Conservation (phyloP, 1,140 invertebrate genomes). For the Metopolophium dirhodum region DNA sequence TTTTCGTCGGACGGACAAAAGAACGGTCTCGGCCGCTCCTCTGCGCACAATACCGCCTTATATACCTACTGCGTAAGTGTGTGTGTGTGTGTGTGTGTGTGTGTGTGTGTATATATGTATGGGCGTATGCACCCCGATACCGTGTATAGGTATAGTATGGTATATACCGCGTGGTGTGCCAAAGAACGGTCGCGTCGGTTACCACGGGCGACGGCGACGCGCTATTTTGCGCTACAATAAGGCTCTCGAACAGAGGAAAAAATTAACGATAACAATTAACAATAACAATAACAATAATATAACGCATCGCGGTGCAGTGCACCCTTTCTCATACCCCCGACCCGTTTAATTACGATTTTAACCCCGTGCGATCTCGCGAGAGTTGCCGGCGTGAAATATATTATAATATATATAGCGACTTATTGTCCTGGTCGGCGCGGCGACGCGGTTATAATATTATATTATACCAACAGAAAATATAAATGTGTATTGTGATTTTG, state of each 20-base stretch:
- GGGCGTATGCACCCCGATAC: not conserved
- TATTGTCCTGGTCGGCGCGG: no score
- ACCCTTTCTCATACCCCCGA: not conserved
- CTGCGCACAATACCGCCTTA: not conserved
- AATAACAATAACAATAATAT: not conserved
- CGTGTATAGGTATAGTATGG: not conserved
- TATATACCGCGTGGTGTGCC: not conserved
- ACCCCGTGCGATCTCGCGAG: not conserved
- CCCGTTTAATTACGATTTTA: not conserved
- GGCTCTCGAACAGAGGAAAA: not conserved
- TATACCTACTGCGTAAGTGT: not conserved
- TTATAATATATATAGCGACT: not conserved
- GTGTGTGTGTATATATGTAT: not conserved
- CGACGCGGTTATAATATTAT: not conserved
- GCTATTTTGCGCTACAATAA: not conserved
- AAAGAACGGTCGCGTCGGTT: not conserved
- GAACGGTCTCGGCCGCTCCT: not conserved
- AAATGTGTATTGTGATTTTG: not conserved
- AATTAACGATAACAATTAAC: not conserved
- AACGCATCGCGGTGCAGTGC: not conserved
- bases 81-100: not conserved
- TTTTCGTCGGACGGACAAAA: constrained; percentile 16
- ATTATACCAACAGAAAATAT: not conserved
- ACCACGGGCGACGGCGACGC: not conserved
- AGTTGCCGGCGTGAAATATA: not conserved